Conservation (phyloP, 2,113 vertebrate species). For the Gasterosteus aculeatus region DNA sequence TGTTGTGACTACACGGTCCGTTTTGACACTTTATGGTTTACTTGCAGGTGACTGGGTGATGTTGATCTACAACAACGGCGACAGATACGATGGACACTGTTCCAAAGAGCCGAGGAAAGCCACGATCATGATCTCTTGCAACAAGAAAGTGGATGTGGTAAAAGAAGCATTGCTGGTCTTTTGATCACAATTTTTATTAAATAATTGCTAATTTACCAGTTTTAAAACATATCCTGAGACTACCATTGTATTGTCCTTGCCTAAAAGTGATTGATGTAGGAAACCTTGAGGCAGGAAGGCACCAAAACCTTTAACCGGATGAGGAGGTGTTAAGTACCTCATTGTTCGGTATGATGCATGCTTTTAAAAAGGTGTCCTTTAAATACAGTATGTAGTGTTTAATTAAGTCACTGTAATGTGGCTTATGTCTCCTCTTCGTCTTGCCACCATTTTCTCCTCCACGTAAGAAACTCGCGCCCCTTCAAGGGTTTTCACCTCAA, state of each 20-base stretch:
- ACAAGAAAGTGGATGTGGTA: slow-evolving; percentile 80
- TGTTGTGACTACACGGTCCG: slow-evolving; percentile 21
- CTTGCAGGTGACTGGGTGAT: slow-evolving; percentile 92
- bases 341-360: neutral
- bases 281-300: neutral
- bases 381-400: no score
- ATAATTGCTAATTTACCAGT: neutral
- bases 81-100: slow-evolving; percentile 85
- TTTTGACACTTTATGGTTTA: slow-evolving; percentile 14
- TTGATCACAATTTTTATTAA: neutral
- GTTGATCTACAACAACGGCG: slow-evolving; percentile 87
- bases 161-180: slow-evolving; percentile 9
- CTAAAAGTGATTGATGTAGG: neutral
- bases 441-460: no score
- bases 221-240: neutral
- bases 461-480: no score
- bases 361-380: neutral
- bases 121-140: slow-evolving; percentile 93
- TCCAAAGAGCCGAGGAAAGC: slow-evolving; percentile 83
- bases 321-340: neutral
- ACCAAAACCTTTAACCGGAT: neutral
- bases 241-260: neutral
- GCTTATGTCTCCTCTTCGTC: no score
- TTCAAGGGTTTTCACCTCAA: no score
- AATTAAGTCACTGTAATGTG: no score